These are phyloP conservation scores for Cerastis leucographa DNA, from an alignment of 2,888 invertebrate species.

Conservation along the genomic window DNA sequence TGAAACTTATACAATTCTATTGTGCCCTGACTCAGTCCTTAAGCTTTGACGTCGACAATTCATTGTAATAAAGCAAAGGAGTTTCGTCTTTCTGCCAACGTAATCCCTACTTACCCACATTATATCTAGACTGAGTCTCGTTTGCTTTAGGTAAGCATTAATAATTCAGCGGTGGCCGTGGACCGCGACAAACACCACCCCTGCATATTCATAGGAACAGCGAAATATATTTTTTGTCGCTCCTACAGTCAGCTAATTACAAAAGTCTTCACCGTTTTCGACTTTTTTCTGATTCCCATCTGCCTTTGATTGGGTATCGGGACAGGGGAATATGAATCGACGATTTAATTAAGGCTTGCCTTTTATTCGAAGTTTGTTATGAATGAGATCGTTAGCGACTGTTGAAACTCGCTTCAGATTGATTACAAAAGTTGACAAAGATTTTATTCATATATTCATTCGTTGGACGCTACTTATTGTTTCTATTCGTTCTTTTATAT, in stretches of 20 bases:
- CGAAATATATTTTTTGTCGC: conserved; percentile 67
- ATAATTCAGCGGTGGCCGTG: conserved; percentile 74
- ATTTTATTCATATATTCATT: conserved; percentile 71
- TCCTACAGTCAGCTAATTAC: conserved; percentile 70
- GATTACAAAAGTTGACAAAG: conserved; percentile 71
- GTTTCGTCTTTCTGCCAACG: conserved; percentile 55
- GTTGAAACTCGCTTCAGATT: conserved; percentile 65
- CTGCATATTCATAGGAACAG: conserved; percentile 72
- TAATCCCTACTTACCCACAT: conserved; percentile 64
- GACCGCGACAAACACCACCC: conserved; percentile 64
- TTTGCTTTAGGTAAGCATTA: conserved; percentile 72
- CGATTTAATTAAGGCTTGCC: conserved; percentile 75
- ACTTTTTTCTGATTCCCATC: conserved; percentile 72
- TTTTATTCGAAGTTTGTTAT: conserved; percentile 67
- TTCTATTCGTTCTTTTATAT: conserved; percentile 65
- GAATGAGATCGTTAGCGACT: conserved; percentile 68
- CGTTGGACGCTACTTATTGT: conserved; percentile 66
- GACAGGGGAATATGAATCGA: conserved; percentile 77
- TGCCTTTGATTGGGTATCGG: conserved; percentile 71
- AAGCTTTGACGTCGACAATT: conserved; percentile 60
- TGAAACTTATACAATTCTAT: conserved; percentile 63
- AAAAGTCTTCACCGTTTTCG: conserved; percentile 76
- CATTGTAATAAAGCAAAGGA: conserved; percentile 61
- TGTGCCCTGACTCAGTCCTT: conserved; percentile 53
- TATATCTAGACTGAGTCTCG: conserved; percentile 64